phyloP scores from a whole-genome alignment of 2,797 vertebrate species.

The Neosilurus hyrtlii region DNA sequence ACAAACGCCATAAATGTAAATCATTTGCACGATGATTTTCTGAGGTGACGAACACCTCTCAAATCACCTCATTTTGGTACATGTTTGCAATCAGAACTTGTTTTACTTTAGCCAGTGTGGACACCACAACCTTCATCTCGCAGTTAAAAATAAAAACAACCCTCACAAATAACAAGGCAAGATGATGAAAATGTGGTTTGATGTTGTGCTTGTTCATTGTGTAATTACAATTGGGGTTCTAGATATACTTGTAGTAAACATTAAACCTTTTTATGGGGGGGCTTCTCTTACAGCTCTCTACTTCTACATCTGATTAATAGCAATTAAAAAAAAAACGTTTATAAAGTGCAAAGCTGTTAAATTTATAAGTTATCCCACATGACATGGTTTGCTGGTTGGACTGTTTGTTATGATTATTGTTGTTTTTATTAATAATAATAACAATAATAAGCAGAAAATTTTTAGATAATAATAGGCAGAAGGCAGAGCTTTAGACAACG shows the following conservation, averaged over 20 bases:
- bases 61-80: not conserved
- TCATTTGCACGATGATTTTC: not conserved
- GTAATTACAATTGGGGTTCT: not conserved
- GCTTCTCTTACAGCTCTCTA: not conserved
- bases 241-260: not conserved
- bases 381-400: not conserved
- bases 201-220: not conserved
- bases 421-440: too few relatives aligned
- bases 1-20: too few relatives aligned
- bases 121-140: slow-evolving; percentile 9
- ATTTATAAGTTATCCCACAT: not conserved
- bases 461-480: too few relatives aligned
- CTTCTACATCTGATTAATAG: not conserved
- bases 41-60: slow-evolving; percentile 1
- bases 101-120: slow-evolving; percentile 16
- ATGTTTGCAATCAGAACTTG: slow-evolving; percentile 16
- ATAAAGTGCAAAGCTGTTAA: not conserved
- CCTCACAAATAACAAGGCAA: not conserved
- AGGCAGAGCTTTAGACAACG: too few relatives aligned
- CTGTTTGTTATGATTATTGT: too few relatives aligned
- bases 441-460: too few relatives aligned
- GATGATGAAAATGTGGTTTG: not conserved
- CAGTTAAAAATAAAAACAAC: not conserved
- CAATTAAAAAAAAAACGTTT: not conserved
- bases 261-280: not conserved